Percentiles rank a stretch among this genome's conserved stretches.
These are phyloP conservation scores for Cettia cetti DNA, from an alignment of 2,113 vertebrate species.

Conservation along the genomic window DNA sequence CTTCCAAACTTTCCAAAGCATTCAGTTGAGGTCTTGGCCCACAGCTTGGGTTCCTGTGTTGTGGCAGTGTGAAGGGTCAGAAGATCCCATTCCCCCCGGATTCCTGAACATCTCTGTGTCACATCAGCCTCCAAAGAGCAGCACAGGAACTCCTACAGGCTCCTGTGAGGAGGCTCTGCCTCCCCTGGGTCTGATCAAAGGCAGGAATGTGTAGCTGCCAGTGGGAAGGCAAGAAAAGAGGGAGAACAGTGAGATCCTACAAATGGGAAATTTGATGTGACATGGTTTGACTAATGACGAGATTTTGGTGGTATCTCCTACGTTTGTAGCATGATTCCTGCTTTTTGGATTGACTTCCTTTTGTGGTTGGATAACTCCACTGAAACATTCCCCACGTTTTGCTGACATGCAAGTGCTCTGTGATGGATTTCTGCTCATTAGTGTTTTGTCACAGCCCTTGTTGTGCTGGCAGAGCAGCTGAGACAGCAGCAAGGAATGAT, in stretches of 20 bases:
- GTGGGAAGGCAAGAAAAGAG: background rate
- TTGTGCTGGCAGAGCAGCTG: background rate
- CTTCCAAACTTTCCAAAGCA: background rate
- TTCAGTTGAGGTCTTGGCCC: background rate
- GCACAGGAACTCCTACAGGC: background rate
- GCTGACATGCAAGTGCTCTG: background rate
- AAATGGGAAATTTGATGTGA: background rate
- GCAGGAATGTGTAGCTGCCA: background rate
- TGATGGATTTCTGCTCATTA: background rate
- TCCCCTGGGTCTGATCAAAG: background rate
- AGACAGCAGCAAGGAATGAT: background rate
- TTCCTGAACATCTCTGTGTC: background rate
- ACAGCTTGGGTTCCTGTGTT: background rate
- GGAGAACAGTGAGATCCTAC: background rate
- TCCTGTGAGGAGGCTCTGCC: background rate
- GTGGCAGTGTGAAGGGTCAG: background rate
- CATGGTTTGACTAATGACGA: background rate
- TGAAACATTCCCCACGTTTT: background rate
- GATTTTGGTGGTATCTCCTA: background rate
- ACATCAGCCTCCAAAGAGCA: background rate
- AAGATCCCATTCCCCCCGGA: background rate
- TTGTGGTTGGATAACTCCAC: background rate
- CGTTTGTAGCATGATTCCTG: background rate
- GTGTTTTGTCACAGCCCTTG: background rate
- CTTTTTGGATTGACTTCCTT: background rate